Evolutionary conservation across 2,888 invertebrate genomes (phyloP), one percentile per base, ranked within the genome.

Genomic region (Sesamia inferens): DNA sequence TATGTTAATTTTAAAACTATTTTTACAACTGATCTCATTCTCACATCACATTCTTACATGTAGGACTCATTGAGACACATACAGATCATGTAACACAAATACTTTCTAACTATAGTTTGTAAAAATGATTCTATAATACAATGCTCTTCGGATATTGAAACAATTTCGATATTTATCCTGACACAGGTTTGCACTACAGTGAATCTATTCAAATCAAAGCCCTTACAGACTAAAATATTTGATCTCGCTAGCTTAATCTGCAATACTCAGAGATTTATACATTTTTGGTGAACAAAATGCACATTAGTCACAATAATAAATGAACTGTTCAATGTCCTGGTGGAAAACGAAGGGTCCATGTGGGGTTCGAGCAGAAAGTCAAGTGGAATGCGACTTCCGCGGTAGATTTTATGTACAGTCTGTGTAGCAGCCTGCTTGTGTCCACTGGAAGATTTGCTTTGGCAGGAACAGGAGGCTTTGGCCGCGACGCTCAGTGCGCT

Each of bases 41-140:
- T 72, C 73, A 64, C 74, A 78, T 54, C 63, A 78, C 65, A 65
- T 66, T 68, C 75, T 72, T 66, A 75, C 63, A 71, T 66, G 47
- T 68, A 71, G n/a, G 48, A 67, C 65, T 77, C 64, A 74, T 68
- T 66, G 64, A 61, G 67, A 69, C 57, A 82, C 70, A 70, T 65
- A 79, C 74, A 71, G 63, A 69, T 81, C 69, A 77, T 47, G 59
- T 73, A 44, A 70, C 68, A 76, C 74, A 80, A 72, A 67, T 58
- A 70, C 47, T 65, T 75, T 73, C 79, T 55, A 79, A 66, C 77
- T 76, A 83, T 72, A 61, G 61, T 74, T 61, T 65, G 65, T 68
- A 71, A 68, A 81, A 79, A 83, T 71, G 76, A 85, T 82, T 79
- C 68, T 78, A 79, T 83, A 75, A 42, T 85, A 85, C 85, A 85